Evolutionary conservation across 2,113 vertebrate species (phyloP).

Genomic region (Laterallus jamaicensis): DNA sequence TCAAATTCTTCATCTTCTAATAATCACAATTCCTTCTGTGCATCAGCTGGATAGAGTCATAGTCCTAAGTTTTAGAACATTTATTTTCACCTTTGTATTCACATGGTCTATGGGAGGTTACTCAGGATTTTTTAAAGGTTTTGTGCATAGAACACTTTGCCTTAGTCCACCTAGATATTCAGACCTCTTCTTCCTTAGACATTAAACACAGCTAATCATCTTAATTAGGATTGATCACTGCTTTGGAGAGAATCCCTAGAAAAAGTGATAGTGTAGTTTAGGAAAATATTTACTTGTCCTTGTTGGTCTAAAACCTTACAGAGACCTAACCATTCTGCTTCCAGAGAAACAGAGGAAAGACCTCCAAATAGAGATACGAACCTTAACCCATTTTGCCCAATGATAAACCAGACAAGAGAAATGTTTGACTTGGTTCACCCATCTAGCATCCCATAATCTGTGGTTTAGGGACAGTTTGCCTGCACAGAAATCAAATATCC

Average conservation of each 20-base stretch:
- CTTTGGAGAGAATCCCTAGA: not conserved
- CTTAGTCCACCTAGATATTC: not conserved
- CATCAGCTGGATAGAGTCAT: not conserved
- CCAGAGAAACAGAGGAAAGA: not conserved
- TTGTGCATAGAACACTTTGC: not conserved
- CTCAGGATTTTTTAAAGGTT: not conserved
- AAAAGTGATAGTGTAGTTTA: not conserved
- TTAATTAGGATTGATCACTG: not conserved
- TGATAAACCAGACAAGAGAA: not conserved
- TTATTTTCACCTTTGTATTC: not conserved
- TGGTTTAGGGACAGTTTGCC: not conserved
- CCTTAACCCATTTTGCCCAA: not conserved
- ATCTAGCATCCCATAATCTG: not conserved
- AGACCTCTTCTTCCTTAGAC: not conserved
- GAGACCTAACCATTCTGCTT: not conserved
- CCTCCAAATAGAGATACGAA: not conserved
- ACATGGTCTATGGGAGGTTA: not conserved
- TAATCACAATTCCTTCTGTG: not conserved
- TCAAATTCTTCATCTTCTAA: not conserved
- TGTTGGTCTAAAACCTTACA: not conserved
- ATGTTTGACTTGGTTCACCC: not conserved
- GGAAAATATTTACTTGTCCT: not conserved
- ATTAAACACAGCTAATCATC: not conserved
- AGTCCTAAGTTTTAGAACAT: not conserved
- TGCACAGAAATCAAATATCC: not conserved